Percentiles rank a stretch among this genome's conserved stretches.
phyloP scores from a whole-genome alignment of 1,140 invertebrate genomes.

The Chlorops oryzae region DNA sequence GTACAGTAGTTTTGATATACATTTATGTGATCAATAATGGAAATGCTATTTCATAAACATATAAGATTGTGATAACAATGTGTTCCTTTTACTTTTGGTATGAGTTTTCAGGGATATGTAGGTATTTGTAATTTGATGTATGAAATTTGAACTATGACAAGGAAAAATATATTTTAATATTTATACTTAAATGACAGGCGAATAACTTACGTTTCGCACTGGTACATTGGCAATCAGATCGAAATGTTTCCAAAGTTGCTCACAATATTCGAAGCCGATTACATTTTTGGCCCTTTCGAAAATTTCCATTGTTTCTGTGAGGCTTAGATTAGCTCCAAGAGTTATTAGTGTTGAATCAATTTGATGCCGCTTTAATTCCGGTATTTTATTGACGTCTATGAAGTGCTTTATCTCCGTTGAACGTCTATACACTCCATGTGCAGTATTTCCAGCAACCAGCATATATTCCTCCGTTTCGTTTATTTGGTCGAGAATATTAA shows the following conservation, averaged over 20 bases:
- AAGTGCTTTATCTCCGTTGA: slow-evolving; percentile 52
- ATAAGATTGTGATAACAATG: too few relatives aligned
- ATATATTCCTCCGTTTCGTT: slow-evolving; percentile 54
- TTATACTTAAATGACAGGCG: too few relatives aligned
- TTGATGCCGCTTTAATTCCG: slow-evolving; percentile 53
- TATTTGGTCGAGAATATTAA: slow-evolving; percentile 53
- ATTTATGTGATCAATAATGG: too few relatives aligned
- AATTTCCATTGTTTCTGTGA: slow-evolving; percentile 59
- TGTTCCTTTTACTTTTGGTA: too few relatives aligned
- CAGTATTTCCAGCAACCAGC: slow-evolving; percentile 53
- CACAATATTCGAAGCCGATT: slow-evolving; percentile 51
- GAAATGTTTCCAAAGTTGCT: slow-evolving; percentile 51
- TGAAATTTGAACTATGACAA: too few relatives aligned
- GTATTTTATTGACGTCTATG: slow-evolving; percentile 66
- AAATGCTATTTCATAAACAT: too few relatives aligned
- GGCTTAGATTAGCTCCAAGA: slow-evolving; percentile 60
- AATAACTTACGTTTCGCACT: slow-evolving; percentile 59
- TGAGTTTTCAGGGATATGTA: too few relatives aligned
- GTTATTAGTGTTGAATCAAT: slow-evolving; percentile 40
- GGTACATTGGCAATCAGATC: slow-evolving; percentile 67
- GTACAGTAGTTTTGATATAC: too few relatives aligned
- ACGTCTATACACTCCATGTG: slow-evolving; percentile 58
- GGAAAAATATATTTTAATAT: too few relatives aligned
- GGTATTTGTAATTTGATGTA: too few relatives aligned
- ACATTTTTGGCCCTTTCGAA: slow-evolving; percentile 51